Evolutionary conservation across 2,113 vertebrate genomes (phyloP).

Genomic region (Agelaius tricolor): DNA sequence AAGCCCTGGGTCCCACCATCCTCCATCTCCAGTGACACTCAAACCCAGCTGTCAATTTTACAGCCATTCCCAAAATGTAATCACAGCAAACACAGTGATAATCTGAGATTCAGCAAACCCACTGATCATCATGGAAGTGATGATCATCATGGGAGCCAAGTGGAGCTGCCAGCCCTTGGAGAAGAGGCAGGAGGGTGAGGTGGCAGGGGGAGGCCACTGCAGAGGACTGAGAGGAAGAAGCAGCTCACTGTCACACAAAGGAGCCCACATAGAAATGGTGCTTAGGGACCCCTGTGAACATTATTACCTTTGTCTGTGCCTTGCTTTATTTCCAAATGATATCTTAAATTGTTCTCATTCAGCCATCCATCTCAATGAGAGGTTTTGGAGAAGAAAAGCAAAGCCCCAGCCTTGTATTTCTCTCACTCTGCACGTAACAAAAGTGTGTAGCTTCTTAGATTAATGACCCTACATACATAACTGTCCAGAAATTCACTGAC

Average conservation of each 20-base stretch:
- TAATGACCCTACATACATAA: neutral
- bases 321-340: neutral
- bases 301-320: neutral
- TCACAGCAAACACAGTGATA: accelerated
- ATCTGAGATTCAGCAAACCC: neutral
- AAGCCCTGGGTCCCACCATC: neutral
- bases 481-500: neutral
- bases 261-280: neutral
- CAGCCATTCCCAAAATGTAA: neutral
- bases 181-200: neutral
- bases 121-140: neutral
- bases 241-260: neutral
- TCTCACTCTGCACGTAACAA: neutral
- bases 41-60: neutral
- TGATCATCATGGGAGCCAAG: neutral
- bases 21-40: neutral
- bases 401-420: neutral
- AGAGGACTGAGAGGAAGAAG: neutral
- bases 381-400: neutral
- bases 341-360: neutral
- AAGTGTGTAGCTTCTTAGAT: neutral
- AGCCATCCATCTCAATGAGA: neutral
- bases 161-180: neutral
- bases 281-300: neutral
- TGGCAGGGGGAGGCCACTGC: neutral